A percentile compares a stretch with the other conserved stretches of the same genome.
phyloP scores from a whole-genome alignment of 2,888 invertebrate genomes.

The Chalcosyrphus nemorum region DNA sequence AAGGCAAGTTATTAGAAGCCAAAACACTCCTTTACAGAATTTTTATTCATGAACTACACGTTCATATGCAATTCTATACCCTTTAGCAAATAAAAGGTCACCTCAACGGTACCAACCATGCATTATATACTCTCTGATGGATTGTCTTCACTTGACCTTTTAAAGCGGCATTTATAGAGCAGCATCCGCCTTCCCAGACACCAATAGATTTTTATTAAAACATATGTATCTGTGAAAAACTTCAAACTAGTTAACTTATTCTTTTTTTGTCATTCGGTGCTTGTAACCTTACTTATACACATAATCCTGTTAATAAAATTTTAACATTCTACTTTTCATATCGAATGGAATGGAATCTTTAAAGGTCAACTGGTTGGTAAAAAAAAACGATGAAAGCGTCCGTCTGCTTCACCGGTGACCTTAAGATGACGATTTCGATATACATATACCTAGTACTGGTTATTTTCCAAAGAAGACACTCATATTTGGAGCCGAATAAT shows the following conservation, averaged over 20 bases:
- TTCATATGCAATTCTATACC: too few species aligned
- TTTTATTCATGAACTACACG: too few species aligned
- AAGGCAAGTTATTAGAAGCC: too few species aligned
- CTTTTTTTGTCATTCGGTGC: background rate
- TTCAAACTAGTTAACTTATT: background rate
- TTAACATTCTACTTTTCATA: slow-evolving; percentile 8
- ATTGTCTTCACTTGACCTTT: background rate
- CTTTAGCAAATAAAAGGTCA: too few species aligned
- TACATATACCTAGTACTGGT: background rate
- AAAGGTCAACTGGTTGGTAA: slow-evolving; percentile 46
- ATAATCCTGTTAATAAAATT: slow-evolving; percentile 13
- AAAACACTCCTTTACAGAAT: too few species aligned
- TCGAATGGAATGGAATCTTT: background rate
- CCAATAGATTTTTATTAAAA: background rate
- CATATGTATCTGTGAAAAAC: background rate
- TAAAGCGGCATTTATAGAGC: background rate
- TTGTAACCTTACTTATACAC: background rate
- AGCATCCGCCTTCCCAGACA: background rate
- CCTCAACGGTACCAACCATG: too few species aligned
- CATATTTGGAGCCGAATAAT: background rate
- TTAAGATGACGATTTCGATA: slow-evolving; percentile 4
- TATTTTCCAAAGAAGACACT: background rate
- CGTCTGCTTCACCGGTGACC: slow-evolving; percentile 22
- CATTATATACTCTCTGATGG: too few species aligned
- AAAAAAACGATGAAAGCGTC: background rate